Conservation (phyloP, 2,113 vertebrate genomes). For the Kryptolebias marmoratus region DNA sequence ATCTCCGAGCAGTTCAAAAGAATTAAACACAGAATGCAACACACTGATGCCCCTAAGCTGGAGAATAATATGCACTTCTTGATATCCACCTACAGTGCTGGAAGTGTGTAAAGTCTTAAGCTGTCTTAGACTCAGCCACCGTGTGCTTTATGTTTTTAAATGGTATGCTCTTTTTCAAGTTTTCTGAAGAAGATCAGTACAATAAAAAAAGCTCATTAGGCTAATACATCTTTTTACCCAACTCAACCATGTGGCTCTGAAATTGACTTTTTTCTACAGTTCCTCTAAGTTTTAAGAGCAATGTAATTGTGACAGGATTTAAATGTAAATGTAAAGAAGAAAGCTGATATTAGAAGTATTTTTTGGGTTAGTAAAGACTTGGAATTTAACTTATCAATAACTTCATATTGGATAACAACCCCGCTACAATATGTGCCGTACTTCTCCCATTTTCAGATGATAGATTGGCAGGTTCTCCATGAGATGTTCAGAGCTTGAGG, state of each 20-base stretch:
- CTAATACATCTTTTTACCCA: slow-evolving; percentile 20
- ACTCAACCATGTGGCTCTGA: too few relatives aligned
- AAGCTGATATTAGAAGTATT: too few relatives aligned
- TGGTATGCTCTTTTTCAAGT: slow-evolving; percentile 19
- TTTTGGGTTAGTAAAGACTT: neutral
- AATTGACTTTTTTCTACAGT: neutral
- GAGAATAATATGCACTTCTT: slow-evolving; percentile 54
- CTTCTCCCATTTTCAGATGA: too few relatives aligned
- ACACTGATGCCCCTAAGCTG: slow-evolving; percentile 60
- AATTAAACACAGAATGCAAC: slow-evolving; percentile 48
- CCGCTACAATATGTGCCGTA: too few relatives aligned
- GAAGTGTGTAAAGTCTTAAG: slow-evolving; percentile 62
- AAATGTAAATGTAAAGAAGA: too few relatives aligned
- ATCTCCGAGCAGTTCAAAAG: slow-evolving; percentile 68
- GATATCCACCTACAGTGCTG: slow-evolving; percentile 62
- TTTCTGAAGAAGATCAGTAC: slow-evolving; percentile 19
- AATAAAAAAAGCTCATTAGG: slow-evolving; percentile 21
- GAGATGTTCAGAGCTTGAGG: too few relatives aligned
- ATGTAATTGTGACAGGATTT: neutral
- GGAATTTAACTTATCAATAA: neutral
- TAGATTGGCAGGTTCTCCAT: too few relatives aligned
- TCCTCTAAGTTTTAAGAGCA: neutral
- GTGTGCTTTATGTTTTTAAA: slow-evolving; percentile 48
- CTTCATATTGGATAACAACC: neutral
- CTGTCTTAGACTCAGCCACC: slow-evolving; percentile 39